Evolutionary conservation across 1,140 invertebrate species (phyloP), one percentile per base, ranked within the genome.

Genomic region (Octopus bimaculoides): DNA sequence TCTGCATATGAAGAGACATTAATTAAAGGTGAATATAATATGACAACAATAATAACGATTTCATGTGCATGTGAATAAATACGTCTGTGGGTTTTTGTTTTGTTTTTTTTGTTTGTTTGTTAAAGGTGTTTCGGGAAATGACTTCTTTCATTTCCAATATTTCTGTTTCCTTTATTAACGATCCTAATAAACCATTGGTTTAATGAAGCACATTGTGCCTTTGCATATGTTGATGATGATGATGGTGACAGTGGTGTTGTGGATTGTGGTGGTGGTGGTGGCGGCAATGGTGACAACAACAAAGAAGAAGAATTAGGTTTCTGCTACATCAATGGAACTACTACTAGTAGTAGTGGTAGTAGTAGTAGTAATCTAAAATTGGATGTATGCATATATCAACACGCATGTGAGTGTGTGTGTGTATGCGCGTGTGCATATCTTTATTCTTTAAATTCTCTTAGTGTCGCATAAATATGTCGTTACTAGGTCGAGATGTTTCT

Each of bases 1-100:
- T 52, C 91, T 99, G 61, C 97, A 98, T 91, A 97, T 97, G 96
- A 98, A 98, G 90, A 92, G 96, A 79, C 97, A 98, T 81, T 89
- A 83, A 87, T 75, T 75, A 52, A 17, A 75, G 17, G 74, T 75
- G 52, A 75, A 52, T 7, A 53, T 41, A 9, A 7, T 75, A 14
- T 75, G 1, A 9, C 26, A 71, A n/a, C 5, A n/a, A 71, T 12
- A 71, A 6, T n/a, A 5, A 17, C 26, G 26, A n/a, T 10, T 17
- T n/a, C 14, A 17, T 71, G 66, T 3, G 26, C 26, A n/a, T 71
- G 6, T 6, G 66, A 20, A 71, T 71, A 14, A 17, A 71, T 71
- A n/a, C 26, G 17, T 9, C 17, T n/a, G 26, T 14, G 14, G 5
- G 9, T 71, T 9, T 71, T 9, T 71, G 17, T 14, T 0, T 4